A percentile compares a stretch with the other conserved stretches of the same genome.
phyloP scores from a whole-genome alignment of 2,797 vertebrate genomes.

The Pseudomugil gertrudae region DNA sequence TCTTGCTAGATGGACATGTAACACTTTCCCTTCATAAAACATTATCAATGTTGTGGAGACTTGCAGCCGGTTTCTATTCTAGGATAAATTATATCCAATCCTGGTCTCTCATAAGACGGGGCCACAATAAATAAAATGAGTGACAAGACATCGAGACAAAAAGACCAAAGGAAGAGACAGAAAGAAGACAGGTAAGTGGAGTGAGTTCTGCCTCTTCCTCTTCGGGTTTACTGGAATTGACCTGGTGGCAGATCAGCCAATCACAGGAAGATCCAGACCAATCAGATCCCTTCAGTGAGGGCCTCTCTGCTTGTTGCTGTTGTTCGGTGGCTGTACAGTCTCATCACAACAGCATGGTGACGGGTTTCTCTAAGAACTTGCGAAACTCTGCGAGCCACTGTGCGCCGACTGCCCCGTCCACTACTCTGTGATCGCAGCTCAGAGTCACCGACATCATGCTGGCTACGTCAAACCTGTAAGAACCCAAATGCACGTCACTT shows the following conservation, averaged over 20 bases:
- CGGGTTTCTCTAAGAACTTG: slow-evolving; percentile 93
- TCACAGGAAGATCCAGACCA: slow-evolving; percentile 54
- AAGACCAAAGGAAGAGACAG: slow-evolving; percentile 18
- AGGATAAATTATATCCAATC: slow-evolving; percentile 71
- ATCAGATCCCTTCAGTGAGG: slow-evolving; percentile 55
- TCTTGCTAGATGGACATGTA: slow-evolving; percentile 68
- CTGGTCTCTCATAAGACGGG: slow-evolving; percentile 66
- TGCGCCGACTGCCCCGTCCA: slow-evolving; percentile 95
- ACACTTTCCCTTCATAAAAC: slow-evolving; percentile 78
- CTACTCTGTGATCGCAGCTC: slow-evolving; percentile 96
- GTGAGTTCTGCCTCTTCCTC: slow-evolving; percentile 62
- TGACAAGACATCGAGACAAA: slow-evolving; percentile 18
- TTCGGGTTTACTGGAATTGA: slow-evolving; percentile 68
- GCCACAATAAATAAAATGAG: slow-evolving; percentile 74
- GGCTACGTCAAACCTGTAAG: slow-evolving; percentile 90
- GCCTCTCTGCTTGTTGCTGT: slow-evolving; percentile 47
- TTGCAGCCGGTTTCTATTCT: slow-evolving; percentile 58
- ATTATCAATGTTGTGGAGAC: slow-evolving; percentile 70
- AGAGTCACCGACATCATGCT: slow-evolving; percentile 96
- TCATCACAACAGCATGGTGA: slow-evolving; percentile 93
- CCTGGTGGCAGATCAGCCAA: slow-evolving; percentile 56
- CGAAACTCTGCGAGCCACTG: slow-evolving; percentile 98
- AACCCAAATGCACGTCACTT: not conserved
- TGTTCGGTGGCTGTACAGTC: slow-evolving; percentile 47
- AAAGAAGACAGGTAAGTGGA: slow-evolving; percentile 46